Conservation (phyloP, 2,888 invertebrate genomes). For the Polylopha cassiicola region DNA sequence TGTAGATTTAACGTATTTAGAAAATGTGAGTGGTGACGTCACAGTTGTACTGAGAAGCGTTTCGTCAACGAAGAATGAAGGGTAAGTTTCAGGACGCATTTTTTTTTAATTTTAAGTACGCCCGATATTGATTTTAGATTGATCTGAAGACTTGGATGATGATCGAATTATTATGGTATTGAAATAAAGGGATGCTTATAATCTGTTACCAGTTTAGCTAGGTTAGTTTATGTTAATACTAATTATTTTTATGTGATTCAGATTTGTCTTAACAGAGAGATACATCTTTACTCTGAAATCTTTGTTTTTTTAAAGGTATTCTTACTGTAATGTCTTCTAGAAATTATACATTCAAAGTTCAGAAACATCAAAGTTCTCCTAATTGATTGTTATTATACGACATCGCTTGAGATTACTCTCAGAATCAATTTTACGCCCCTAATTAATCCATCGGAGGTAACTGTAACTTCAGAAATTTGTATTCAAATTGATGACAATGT, state of each 20-base stretch:
- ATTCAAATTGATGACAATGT: slow-evolving; percentile 1
- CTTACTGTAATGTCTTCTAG: too few species aligned
- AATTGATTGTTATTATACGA: slow-evolving; percentile 17
- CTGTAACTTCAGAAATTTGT: not conserved
- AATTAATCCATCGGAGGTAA: not conserved
- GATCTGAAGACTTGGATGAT: too few species aligned
- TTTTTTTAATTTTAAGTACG: too few species aligned
- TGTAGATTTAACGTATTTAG: slow-evolving; percentile 57
- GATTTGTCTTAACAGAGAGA: too few species aligned
- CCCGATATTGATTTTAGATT: too few species aligned
- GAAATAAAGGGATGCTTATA: too few species aligned
- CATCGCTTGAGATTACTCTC: slow-evolving; percentile 9
- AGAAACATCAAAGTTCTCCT: slow-evolving; percentile 7
- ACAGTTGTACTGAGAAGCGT: slow-evolving; percentile 65
- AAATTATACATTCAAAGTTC: slow-evolving; percentile 9
- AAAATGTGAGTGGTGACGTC: slow-evolving; percentile 58
- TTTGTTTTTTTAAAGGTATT: too few species aligned
- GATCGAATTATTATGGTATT: too few species aligned
- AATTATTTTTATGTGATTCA: too few species aligned
- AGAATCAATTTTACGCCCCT: slow-evolving; percentile 7
- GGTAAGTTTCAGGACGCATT: slow-evolving; percentile 46
- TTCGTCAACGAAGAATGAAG: slow-evolving; percentile 49
- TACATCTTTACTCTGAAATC: too few species aligned
- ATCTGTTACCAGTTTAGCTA: too few species aligned
- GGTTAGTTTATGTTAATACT: too few species aligned